Percentiles rank a stretch among this genome's conserved stretches.
phyloP scores from a whole-genome alignment of 2,113 vertebrate genomes.

The Plestiodon gilberti region DNA sequence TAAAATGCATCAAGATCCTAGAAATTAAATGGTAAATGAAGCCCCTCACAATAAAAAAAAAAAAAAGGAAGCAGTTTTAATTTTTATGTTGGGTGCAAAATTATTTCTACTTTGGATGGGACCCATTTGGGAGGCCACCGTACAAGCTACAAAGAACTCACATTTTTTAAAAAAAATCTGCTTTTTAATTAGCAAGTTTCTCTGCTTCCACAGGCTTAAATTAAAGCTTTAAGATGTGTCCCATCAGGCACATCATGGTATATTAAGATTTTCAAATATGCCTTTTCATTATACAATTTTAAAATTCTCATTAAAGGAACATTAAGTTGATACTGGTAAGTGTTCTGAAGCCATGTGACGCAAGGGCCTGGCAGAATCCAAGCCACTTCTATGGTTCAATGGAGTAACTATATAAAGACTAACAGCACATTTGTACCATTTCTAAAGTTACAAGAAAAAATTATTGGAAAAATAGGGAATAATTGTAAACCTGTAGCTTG shows the following conservation, averaged over 20 bases:
- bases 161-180: no score
- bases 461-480: background rate
- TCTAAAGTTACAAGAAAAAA: background rate
- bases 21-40: background rate
- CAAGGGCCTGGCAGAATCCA: background rate
- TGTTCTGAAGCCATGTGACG: background rate
- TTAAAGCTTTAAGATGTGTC: background rate
- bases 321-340: background rate
- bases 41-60: background rate
- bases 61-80: background rate
- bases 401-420: background rate
- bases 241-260: background rate
- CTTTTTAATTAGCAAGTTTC: background rate
- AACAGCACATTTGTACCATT: background rate
- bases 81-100: background rate
- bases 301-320: background rate
- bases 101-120: background rate
- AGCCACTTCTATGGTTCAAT: background rate
- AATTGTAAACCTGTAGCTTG: background rate
- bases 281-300: background rate
- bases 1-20: background rate
- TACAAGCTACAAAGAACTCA: background rate
- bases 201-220: background rate
- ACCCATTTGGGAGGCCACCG: background rate
- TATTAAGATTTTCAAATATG: background rate